A percentile compares a stretch with the other conserved stretches of the same genome.
phyloP scores from a whole-genome alignment of 2,113 vertebrate species.

The Melierax canorus region DNA sequence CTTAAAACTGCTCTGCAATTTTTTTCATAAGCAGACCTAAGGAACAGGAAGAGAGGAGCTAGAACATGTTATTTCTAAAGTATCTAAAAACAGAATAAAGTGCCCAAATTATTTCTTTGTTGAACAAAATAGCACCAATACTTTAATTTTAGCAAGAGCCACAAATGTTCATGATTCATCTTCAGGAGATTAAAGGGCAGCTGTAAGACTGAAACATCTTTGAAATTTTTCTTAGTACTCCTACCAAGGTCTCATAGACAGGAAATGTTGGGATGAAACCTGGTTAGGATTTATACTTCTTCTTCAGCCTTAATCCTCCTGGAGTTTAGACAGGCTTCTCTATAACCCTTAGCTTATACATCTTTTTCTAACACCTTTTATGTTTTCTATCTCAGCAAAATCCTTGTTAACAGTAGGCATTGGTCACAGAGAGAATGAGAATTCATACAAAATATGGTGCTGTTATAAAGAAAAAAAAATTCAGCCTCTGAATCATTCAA shows the following conservation, averaged over 20 bases:
- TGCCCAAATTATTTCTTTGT: background rate
- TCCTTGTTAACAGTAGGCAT: background rate
- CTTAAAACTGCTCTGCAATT: background rate
- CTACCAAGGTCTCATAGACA: background rate
- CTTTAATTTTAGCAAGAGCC: background rate
- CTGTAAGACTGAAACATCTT: background rate
- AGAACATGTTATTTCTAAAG: background rate
- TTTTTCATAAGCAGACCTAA: background rate
- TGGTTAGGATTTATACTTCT: background rate
- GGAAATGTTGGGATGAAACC: background rate
- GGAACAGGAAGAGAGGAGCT: background rate
- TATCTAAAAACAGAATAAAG: background rate
- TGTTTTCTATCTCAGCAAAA: background rate
- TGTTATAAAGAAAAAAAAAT: background rate
- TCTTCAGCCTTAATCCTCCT: background rate
- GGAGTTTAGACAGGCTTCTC: background rate
- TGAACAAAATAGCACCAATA: background rate
- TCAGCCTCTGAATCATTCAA: background rate
- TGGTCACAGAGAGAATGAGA: background rate
- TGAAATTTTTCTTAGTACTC: background rate
- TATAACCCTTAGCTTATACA: background rate
- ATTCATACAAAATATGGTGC: background rate
- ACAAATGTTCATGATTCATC: background rate
- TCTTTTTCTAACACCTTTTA: background rate
- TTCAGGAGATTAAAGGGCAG: background rate